Evolutionary conservation across 2,888 invertebrate genomes (phyloP), one percentile per base, ranked within the genome.

Genomic region (Siphlonurus alternatus): DNA sequence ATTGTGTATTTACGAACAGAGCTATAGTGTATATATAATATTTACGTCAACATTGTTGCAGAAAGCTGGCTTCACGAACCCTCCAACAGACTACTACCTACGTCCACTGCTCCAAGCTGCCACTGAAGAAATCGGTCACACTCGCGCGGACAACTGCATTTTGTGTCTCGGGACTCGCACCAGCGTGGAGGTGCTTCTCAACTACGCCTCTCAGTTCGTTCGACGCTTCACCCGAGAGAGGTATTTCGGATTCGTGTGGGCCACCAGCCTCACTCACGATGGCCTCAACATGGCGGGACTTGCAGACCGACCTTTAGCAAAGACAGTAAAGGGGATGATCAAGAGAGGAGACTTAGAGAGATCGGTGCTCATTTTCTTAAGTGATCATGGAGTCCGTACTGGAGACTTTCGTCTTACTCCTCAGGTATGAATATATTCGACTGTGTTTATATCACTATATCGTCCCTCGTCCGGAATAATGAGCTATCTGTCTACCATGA

Each of bases 371-470:
- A 20, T 65, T 5, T 62, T 65, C 23, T 24, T 65, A n/a, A 65
- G 65, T 56, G 65, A 65, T 53, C 79, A 79, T 66, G 79, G 79
- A 1, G 73, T 75, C 67, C 70, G 79, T 19, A 77, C 74, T 65
- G 78, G 77, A 3, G 69, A 69, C 19, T 74, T 77, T 54, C 69
- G 76, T 18, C 69, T 71, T 51, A 75, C 76, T 0, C 73, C 72
- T 63, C 73, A 76, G 25, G 79, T 38, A 38, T 15, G n/a, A n/a
- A n/a, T n/a, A n/a, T n/a, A n/a, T n/a, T n/a, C n/a, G n/a, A n/a
- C n/a, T n/a, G n/a, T n/a, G n/a, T n/a, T n/a, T n/a, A n/a, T n/a
- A n/a, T n/a, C n/a, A n/a, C n/a, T n/a, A n/a, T n/a, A n/a, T n/a
- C n/a, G n/a, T n/a, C n/a, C n/a, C n/a, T n/a, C n/a, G n/a, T n/a